phyloP scores from a whole-genome alignment of 2,113 vertebrate species.

The Grammomys surdaster region DNA sequence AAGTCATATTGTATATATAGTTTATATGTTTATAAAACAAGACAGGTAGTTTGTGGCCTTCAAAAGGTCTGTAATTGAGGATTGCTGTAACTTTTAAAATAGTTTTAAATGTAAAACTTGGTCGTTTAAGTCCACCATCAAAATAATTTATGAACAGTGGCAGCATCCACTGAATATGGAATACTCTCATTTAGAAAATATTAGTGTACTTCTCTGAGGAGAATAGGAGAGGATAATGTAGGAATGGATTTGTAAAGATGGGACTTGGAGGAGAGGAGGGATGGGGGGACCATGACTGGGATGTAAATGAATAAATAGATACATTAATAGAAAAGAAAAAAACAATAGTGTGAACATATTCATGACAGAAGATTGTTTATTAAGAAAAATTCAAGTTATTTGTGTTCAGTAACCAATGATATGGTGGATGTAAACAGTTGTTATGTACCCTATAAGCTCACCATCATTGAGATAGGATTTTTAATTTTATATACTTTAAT shows the following conservation, averaged over 20 bases:
- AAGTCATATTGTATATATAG: constrained; percentile 42
- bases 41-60: constrained; percentile 51
- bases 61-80: constrained; percentile 40
- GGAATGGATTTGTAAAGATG: no score
- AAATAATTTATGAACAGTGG: constrained; percentile 18
- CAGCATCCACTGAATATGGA: constrained; percentile 16
- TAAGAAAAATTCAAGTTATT: constrained; percentile 54
- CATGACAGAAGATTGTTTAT: background rate
- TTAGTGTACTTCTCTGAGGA: no score
- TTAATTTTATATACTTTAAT: constrained; percentile 7
- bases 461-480: background rate
- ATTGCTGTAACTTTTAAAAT: background rate
- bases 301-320: no score
- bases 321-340: no score
- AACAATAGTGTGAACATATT: background rate
- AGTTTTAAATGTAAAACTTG: background rate
- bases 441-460: background rate
- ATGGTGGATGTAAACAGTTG: background rate
- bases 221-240: no score
- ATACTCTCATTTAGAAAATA: constrained; percentile 33
- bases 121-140: constrained; percentile 34
- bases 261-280: no score
- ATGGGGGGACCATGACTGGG: no score
- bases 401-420: background rate
- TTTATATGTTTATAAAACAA: background rate